phyloP scores from a whole-genome alignment of 2,888 invertebrate species.

The Clistopyga incitator region DNA sequence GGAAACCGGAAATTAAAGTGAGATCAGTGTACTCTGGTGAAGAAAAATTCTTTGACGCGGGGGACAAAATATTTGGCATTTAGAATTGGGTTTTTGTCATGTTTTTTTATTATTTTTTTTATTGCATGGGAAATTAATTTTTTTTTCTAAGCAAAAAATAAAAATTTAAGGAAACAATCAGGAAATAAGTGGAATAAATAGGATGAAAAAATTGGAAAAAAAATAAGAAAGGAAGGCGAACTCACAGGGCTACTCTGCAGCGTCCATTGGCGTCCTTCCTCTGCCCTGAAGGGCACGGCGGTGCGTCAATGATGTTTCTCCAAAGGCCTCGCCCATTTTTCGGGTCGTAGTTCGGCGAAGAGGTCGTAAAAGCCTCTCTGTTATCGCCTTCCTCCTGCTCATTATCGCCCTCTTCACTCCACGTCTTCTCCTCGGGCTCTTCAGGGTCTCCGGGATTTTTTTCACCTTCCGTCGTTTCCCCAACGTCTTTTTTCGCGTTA shows the following conservation, averaged over 20 bases:
- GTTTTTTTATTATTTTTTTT: too few relatives aligned
- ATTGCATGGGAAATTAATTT: too few relatives aligned
- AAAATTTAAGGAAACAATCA: too few relatives aligned
- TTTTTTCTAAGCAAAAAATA: too few relatives aligned
- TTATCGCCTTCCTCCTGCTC: not conserved
- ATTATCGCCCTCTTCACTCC: not conserved
- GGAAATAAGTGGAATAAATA: too few relatives aligned
- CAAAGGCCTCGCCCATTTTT: not conserved
- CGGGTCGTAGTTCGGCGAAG: not conserved
- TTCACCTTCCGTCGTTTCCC: not conserved
- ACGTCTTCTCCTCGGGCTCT: not conserved
- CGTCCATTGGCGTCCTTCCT: conserved; percentile 61
- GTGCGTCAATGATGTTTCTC: conserved; percentile 61
- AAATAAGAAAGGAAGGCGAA: too few relatives aligned
- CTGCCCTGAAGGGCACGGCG: conserved; percentile 56
- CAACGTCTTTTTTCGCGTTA: not conserved
- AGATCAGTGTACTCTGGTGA: too few relatives aligned
- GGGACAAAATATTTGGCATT: too few relatives aligned
- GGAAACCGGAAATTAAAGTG: not conserved
- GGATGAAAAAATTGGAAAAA: too few relatives aligned
- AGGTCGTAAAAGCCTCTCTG: not conserved
- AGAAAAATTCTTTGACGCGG: not conserved
- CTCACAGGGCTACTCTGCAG: conserved; percentile 63
- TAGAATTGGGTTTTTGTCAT: too few relatives aligned
- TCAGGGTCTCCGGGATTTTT: not conserved